phyloP scores from a whole-genome alignment of 2,113 vertebrate species.

The Grammomys dolichurus region DNA sequence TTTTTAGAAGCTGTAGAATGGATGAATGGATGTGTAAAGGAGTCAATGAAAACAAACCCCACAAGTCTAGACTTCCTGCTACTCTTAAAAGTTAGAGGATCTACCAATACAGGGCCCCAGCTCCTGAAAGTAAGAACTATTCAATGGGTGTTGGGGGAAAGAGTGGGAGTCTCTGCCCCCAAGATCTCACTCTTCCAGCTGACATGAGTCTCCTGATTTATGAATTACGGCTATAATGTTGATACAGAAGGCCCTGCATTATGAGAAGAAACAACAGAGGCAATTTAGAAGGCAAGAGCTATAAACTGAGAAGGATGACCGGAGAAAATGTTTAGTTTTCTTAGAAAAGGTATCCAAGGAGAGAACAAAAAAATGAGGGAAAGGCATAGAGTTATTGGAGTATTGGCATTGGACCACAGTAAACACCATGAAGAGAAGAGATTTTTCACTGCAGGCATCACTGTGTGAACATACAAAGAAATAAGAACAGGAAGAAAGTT shows the following conservation, averaged over 20 bases:
- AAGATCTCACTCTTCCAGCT: background rate
- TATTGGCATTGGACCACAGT: constrained; percentile 22
- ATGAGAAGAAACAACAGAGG: background rate
- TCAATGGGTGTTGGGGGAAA: background rate
- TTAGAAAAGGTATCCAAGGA: background rate
- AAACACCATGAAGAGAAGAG: background rate
- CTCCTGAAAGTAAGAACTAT: constrained; percentile 4
- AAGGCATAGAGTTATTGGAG: background rate
- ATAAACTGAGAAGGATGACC: background rate
- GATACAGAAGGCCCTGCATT: background rate
- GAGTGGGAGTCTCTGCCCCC: background rate
- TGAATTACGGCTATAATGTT: background rate
- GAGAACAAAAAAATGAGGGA: background rate
- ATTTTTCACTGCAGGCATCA: background rate
- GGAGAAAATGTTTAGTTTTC: background rate
- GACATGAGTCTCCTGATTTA: background rate
- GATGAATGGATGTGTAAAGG: background rate
- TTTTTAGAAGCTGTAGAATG: background rate
- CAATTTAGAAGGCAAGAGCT: background rate
- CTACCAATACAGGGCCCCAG: background rate
- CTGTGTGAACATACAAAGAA: background rate
- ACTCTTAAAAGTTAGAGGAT: constrained; percentile 1
- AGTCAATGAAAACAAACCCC: background rate
- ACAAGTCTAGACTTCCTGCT: constrained; percentile 40
- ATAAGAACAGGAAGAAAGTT: background rate